Percentiles rank a stretch among this genome's conserved stretches.
phyloP scores from a whole-genome alignment of 2,113 vertebrate species.

The Xenus cinereus region DNA sequence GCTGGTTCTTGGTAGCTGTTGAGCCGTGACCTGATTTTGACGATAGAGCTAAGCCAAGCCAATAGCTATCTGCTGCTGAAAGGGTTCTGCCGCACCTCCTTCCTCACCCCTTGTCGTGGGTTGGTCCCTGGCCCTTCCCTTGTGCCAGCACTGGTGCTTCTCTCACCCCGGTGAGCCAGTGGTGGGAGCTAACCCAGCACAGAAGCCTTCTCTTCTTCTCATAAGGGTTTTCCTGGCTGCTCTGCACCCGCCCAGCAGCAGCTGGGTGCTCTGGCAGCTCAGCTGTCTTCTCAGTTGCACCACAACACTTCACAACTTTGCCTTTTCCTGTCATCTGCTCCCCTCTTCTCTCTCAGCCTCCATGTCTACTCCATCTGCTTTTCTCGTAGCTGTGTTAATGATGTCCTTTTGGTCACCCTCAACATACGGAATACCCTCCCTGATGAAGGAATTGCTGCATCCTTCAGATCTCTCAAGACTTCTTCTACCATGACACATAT shows the following conservation, averaged over 20 bases:
- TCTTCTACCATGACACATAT: neutral
- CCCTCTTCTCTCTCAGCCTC: neutral
- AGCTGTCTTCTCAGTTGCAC: neutral
- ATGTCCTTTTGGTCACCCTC: constrained; percentile 14
- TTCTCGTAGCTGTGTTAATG: neutral
- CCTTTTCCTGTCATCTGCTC: constrained; percentile 14
- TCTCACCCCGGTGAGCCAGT: neutral
- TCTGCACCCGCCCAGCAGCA: neutral
- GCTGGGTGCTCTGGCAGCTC: neutral
- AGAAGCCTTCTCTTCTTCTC: neutral
- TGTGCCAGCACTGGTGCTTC: neutral
- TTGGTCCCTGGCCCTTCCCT: neutral
- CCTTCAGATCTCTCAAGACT: constrained; percentile 28
- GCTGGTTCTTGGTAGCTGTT: neutral
- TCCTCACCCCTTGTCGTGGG: neutral
- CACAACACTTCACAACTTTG: neutral
- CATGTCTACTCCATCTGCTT: constrained; percentile 8
- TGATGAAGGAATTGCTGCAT: neutral
- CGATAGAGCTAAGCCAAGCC: neutral
- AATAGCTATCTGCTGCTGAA: neutral
- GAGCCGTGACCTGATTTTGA: neutral
- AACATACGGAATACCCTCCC: neutral
- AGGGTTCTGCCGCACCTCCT: neutral
- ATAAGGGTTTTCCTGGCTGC: neutral
- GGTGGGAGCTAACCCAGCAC: neutral